These are phyloP conservation scores for Acronicta aceris DNA, from an alignment of 2,888 invertebrate genomes.

Conservation along the genomic window DNA sequence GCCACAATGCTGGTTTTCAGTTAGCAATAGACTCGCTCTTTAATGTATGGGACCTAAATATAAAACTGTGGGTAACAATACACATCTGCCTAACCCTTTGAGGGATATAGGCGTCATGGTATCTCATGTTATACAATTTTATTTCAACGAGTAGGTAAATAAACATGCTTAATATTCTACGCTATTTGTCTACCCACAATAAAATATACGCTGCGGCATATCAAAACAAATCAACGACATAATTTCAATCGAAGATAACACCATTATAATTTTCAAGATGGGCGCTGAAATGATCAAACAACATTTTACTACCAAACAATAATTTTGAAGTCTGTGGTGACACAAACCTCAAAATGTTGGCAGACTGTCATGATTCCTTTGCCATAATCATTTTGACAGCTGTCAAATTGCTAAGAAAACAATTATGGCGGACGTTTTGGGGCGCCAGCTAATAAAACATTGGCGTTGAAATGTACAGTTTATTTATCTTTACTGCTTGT, in stretches of 20 bases:
- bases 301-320: slow-evolving; percentile 26
- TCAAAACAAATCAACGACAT: slow-evolving; percentile 22
- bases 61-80: too few species aligned
- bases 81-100: too few species aligned
- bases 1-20: too few species aligned
- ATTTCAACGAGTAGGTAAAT: too few species aligned
- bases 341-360: slow-evolving; percentile 35
- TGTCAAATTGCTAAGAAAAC: slow-evolving; percentile 45
- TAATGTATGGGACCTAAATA: too few species aligned
- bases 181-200: too few species aligned
- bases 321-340: slow-evolving; percentile 13
- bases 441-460: slow-evolving; percentile 5
- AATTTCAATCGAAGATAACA: slow-evolving; percentile 1
- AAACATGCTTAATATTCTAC: too few species aligned
- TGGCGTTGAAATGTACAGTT: slow-evolving; percentile 23
- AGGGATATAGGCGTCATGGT: too few species aligned
- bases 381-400: slow-evolving; percentile 45
- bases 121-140: too few species aligned
- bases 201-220: too few species aligned
- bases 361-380: slow-evolving; percentile 22
- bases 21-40: too few species aligned
- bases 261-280: not conserved
- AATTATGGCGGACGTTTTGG: slow-evolving; percentile 20
- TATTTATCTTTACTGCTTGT: slow-evolving; percentile 9
- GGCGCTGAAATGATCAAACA: slow-evolving; percentile 20